Base-by-base conservation (phyloP, 2,113 vertebrate genomes). In the Manacus vitellinus region DNA sequence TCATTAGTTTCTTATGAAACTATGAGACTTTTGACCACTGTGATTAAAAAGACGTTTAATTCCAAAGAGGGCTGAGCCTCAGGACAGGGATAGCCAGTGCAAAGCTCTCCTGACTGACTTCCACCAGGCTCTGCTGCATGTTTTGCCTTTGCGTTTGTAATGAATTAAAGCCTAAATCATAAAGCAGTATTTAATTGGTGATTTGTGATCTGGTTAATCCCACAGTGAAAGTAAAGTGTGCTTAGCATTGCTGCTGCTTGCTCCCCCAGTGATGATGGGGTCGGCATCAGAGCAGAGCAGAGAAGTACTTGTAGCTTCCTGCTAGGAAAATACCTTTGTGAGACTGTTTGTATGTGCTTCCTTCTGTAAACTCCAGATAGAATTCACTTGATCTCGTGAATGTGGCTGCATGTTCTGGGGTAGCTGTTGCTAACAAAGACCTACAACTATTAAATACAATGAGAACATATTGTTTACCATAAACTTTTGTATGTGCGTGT, bases 121-220 rank as follows among this genome's bases (percentile, higher is more conserved):
- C 31, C 51, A 39, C 74, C 58, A 14, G n/a, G 14, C 39, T 90
- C 63, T 31, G 7, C 7, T 88, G 52, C 56, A 1, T 35, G 21
- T 52, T 80, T 85, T 67, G 65, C 67, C 55, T 63, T 65, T 44
- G 39, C 2, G 0, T 91, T 72, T 0, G 0, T 90, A 71, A 49
- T 44, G 63, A 86, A 70, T 78, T 75, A 54, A 92, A 79, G 61
- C 43, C 65, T 72, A 61, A 75, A 91, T 92, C 56, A 28, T 86
- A 78, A 93, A 95, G 49, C 37, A 25, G 74, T 62, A 7, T 91
- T 93, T 85, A 92, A 85, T 54, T 92, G 88, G 93, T 58, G 89
- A 58, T 97, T 95, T 97, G 95, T 93, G 79, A 82, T 93, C 70
- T 88, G 95, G 79, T 95, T 97, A 94, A 97, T 96, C 96, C 91